Percentiles rank a stretch among this genome's conserved stretches.
phyloP scores from a whole-genome alignment of 2,113 vertebrate genomes.

The Anseranas semipalmata region DNA sequence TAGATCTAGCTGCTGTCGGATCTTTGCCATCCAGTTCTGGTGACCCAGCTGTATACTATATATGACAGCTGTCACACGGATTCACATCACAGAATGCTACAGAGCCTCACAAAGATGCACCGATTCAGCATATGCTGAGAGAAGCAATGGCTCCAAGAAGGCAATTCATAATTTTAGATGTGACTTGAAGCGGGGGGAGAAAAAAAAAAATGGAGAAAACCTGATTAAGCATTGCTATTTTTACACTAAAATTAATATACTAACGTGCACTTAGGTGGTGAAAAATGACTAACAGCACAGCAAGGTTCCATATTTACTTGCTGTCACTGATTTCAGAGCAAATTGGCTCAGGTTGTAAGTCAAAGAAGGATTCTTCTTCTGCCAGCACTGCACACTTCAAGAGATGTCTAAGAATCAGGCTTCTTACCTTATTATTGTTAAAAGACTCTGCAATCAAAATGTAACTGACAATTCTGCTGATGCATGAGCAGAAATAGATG shows the following conservation, averaged over 20 bases:
- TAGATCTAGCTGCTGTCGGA: background rate
- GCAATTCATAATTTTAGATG: background rate
- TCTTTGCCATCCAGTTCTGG: background rate
- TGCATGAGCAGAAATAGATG: conserved; percentile 51
- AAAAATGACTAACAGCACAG: conserved; percentile 43
- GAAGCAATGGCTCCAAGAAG: background rate
- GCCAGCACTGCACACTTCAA: conserved; percentile 63
- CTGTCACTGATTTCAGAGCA: conserved; percentile 58
- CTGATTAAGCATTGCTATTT: background rate
- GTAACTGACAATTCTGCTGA: conserved; percentile 66
- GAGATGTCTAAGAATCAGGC: conserved; percentile 58
- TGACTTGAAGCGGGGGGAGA: background rate
- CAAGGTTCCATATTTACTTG: conserved; percentile 60
- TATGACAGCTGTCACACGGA: background rate
- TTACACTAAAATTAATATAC: conserved; percentile 16
- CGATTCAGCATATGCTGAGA: background rate
- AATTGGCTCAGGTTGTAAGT: conserved; percentile 65
- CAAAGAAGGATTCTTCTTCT: conserved; percentile 66
- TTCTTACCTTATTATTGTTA: conserved; percentile 68
- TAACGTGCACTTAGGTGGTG: conserved; percentile 8
- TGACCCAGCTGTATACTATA: background rate
- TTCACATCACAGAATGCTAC: background rate
- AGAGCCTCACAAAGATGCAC: background rate
- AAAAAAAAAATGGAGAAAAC: background rate
- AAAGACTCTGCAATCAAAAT: conserved; percentile 67